phyloP scores from a whole-genome alignment of 2,888 invertebrate species.

The Diplazon laetatorius region DNA sequence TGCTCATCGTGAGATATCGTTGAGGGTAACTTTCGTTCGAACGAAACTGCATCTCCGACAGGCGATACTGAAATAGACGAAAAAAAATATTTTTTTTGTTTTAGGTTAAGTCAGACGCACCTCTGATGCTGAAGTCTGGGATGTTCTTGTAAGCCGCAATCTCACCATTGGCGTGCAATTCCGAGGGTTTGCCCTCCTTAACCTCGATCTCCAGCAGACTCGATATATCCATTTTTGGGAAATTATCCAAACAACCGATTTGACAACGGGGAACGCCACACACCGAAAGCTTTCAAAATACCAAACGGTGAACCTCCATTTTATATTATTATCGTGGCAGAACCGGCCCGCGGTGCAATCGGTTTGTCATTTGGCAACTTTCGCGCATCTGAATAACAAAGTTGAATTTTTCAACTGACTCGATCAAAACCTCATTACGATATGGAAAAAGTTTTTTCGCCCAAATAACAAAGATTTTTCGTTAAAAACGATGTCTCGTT shows the following conservation, averaged over 20 bases:
- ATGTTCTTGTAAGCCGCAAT: conserved; percentile 56
- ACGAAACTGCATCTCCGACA: conserved; percentile 23
- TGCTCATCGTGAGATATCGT: conserved; percentile 73
- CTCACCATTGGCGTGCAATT: conserved; percentile 76
- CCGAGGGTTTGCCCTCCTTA: conserved; percentile 74
- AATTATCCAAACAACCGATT: background rate
- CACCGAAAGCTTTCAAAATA: conserved; percentile 46
- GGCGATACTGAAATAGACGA: conserved; percentile 29
- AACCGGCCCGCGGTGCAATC: conserved; percentile 56
- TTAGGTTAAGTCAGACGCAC: conserved; percentile 59
- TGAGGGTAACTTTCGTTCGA: conserved; percentile 17
- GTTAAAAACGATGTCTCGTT: background rate
- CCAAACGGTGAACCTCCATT: conserved; percentile 52
- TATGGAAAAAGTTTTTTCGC: no score
- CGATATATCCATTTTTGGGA: conserved; percentile 76
- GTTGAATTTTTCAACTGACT: no score
- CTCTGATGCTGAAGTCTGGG: conserved; percentile 59
- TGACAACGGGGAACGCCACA: conserved; percentile 6
- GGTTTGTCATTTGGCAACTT: conserved; percentile 17
- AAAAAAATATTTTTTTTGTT: no score
- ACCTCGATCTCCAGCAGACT: conserved; percentile 80
- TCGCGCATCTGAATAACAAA: background rate
- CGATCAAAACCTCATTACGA: no score
- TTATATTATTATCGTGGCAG: conserved; percentile 51
- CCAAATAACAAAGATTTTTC: background rate